phyloP scores from a whole-genome alignment of 1,140 invertebrate species.

The Saccostrea cuccullata region DNA sequence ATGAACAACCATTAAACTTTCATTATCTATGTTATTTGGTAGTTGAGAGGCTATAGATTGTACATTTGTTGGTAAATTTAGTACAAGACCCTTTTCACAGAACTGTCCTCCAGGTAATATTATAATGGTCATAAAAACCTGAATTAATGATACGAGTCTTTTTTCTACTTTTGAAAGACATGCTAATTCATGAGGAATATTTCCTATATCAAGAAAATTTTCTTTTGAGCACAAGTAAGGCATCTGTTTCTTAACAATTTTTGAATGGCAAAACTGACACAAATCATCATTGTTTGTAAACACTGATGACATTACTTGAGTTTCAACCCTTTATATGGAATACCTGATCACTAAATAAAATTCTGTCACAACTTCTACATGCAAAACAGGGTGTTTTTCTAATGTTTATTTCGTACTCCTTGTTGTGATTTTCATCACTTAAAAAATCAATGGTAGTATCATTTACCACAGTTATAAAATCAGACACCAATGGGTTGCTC shows the following conservation, averaged over 20 bases:
- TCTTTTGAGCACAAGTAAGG: background rate
- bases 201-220: background rate
- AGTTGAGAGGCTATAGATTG: background rate
- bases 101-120: slow-evolving; percentile 49
- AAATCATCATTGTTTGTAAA: no score
- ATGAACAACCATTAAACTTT: background rate
- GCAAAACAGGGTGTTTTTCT: no score
- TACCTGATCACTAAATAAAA: no score
- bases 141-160: slow-evolving; percentile 39
- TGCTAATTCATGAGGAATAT: slow-evolving; percentile 2
- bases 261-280: no score
- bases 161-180: slow-evolving; percentile 24
- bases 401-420: no score
- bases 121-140: background rate
- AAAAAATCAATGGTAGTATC: no score
- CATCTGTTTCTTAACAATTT: background rate
- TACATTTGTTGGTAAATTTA: slow-evolving; percentile 47
- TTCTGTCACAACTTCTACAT: no score
- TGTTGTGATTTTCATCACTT: no score
- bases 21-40: background rate
- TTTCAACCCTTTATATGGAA: no score
- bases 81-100: slow-evolving; percentile 28
- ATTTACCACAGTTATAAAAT: no score
- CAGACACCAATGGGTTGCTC: no score
- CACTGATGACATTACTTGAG: no score